Conservation (phyloP, 1,140 invertebrate species). For the Drosophila ogumai region DNA sequence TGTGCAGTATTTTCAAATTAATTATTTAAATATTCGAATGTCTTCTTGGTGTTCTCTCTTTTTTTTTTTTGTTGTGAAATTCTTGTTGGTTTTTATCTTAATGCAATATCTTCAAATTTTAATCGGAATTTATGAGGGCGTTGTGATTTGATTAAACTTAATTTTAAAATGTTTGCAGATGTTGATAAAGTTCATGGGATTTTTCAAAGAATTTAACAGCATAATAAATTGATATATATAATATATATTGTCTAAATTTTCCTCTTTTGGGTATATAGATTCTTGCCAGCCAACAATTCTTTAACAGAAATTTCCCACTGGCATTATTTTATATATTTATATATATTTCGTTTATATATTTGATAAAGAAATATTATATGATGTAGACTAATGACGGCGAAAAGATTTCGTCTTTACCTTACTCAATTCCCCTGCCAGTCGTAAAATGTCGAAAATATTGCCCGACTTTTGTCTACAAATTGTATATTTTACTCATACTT, state of each 20-base stretch:
- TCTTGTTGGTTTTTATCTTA: not conserved
- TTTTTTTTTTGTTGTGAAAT: constrained; percentile 10
- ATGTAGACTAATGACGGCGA: constrained; percentile 32
- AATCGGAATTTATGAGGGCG: constrained; percentile 1
- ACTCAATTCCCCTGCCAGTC: constrained; percentile 60
- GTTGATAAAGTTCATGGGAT: not conserved
- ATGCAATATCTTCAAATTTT: constrained; percentile 5
- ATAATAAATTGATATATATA: not conserved
- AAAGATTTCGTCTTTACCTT: constrained; percentile 58
- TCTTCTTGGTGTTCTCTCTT: not conserved
- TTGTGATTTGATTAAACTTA: not conserved
- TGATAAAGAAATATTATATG: constrained; percentile 57
- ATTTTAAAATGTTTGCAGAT: not conserved
- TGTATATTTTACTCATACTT: constrained; percentile 19
- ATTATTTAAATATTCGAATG: constrained; percentile 43
- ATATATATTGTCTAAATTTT: too few species aligned
- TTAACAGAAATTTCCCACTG: not conserved
- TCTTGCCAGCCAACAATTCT: not conserved
- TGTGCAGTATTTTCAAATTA: constrained; percentile 50
- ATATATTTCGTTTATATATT: constrained; percentile 8
- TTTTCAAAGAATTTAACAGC: too few species aligned
- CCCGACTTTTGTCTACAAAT: constrained; percentile 51
- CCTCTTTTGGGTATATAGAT: not conserved
- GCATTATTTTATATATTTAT: not conserved
- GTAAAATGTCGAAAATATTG: constrained; percentile 69